phyloP scores from a whole-genome alignment of 2,113 vertebrate genomes.

The Pongo abelii region DNA sequence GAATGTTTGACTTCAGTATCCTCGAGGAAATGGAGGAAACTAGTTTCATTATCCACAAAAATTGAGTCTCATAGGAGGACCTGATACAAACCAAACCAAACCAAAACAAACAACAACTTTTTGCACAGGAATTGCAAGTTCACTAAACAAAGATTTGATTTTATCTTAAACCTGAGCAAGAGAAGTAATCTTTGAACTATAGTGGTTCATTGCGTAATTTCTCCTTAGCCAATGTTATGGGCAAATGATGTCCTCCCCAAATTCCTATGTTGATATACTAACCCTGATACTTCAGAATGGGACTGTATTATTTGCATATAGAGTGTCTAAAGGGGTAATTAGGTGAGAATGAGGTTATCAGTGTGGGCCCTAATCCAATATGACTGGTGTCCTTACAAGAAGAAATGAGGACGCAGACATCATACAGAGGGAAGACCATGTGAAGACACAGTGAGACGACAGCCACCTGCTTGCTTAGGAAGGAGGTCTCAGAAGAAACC shows the following conservation, averaged over 20 bases:
- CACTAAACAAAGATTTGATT: not conserved
- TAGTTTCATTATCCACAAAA: not conserved
- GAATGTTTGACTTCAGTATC: not conserved
- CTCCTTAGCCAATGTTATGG: not conserved
- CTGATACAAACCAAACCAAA: not conserved
- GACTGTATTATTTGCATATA: not conserved
- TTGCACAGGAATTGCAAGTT: not conserved
- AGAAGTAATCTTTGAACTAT: not conserved
- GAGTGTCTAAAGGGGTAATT: not conserved
- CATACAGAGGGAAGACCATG: not conserved
- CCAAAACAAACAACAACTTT: not conserved
- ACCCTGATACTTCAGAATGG: not conserved
- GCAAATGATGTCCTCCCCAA: not conserved
- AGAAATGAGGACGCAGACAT: not conserved
- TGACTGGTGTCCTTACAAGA: not conserved
- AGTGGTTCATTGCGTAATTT: not conserved
- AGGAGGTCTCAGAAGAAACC: not conserved
- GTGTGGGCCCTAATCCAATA: not conserved
- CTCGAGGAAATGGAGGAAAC: not conserved
- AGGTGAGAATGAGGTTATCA: not conserved
- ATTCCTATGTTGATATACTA: not conserved
- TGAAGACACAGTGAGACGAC: not conserved
- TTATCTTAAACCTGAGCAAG: constrained; percentile 7
- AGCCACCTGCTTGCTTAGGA: not conserved
- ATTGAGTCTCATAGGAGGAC: not conserved